Evolutionary conservation across 2,113 vertebrate genomes (phyloP), one percentile per base, ranked within the genome.

Genomic region (Lates calcarifer): DNA sequence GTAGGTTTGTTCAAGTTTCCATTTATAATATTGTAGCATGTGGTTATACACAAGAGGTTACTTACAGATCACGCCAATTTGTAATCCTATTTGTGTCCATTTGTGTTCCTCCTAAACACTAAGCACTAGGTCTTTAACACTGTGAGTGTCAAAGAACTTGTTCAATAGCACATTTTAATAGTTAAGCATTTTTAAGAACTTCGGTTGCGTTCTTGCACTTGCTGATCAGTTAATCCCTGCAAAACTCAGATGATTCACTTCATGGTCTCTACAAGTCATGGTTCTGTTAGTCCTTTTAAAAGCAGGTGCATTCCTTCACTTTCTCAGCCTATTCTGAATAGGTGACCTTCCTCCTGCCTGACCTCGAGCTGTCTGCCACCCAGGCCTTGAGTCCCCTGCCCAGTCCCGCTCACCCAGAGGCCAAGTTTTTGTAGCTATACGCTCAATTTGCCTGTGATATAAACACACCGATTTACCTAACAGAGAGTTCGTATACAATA

Each of bases 381-480:
- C 49, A 65, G 39, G 3, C 33, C 33, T 67, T 18, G 26, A 68
- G 55, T 45, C 61, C 61, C 61, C 56, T 58, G n/a, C 76, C 53
- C 45, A 3, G 13, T 20, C 45, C 55, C 35, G 18, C 63, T 26
- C 64, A 65, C 56, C 81, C 47, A 57, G 55, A 68, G 66, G 71
- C 83, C 56, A 41, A 29, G 29, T 64, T 67, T 77, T 53, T 61
- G 17, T 6, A 29, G 81, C 66, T 37, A n/a, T n/a, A 80, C 0
- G 33, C 77, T 86, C 83, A 87, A 62, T 81, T 90, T 82, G 53
- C 43, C 78, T 49, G 61, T 82, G 10, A 72, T 83, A 83, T 69
- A 88, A 91, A 90, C 88, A 86, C 58, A 26, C 29, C 6, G 43
- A 85, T 76, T 79, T 72, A 80, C 76, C 71, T 87, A 85, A 82